Percentiles rank a stretch among this genome's conserved stretches.
Conservation (phyloP, 1,140 invertebrate species). For the Ectropis grisescens region DNA sequence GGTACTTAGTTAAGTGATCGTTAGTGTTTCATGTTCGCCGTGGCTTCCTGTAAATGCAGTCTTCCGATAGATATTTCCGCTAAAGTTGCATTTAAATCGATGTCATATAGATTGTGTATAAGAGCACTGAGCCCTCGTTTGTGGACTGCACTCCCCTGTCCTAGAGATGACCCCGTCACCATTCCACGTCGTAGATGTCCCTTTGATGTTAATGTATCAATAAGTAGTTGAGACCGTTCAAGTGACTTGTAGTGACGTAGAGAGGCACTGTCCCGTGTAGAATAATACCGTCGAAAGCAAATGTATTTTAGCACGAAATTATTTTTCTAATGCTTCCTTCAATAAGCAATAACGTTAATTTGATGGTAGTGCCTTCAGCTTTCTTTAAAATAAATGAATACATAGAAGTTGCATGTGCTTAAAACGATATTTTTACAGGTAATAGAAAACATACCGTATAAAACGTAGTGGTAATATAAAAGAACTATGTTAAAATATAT, state of each 20-base stretch:
- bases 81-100: constrained; percentile 60
- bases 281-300: constrained; percentile 35
- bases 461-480: constrained; percentile 58
- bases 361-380: constrained; percentile 67
- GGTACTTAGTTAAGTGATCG: constrained; percentile 60
- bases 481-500: constrained; percentile 51
- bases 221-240: too few species aligned
- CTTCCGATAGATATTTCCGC: constrained; percentile 67
- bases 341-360: constrained; percentile 60
- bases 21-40: constrained; percentile 57
- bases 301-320: constrained; percentile 43
- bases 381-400: constrained; percentile 48
- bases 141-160: too few species aligned
- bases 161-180: too few species aligned
- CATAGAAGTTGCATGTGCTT: constrained; percentile 60
- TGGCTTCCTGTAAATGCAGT: constrained; percentile 67
- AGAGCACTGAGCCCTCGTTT: too few species aligned
- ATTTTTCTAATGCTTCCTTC: constrained; percentile 60
- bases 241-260: constrained; percentile 25
- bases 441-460: constrained; percentile 62
- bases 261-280: constrained; percentile 28
- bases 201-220: too few species aligned
- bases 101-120: constrained; percentile 15
- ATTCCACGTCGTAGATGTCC: too few species aligned
- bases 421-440: constrained; percentile 65